A percentile compares a stretch with the other conserved stretches of the same genome.
These are phyloP conservation scores for Pemphredon lugubris DNA, from an alignment of 2,888 invertebrate genomes.

Conservation along the genomic window DNA sequence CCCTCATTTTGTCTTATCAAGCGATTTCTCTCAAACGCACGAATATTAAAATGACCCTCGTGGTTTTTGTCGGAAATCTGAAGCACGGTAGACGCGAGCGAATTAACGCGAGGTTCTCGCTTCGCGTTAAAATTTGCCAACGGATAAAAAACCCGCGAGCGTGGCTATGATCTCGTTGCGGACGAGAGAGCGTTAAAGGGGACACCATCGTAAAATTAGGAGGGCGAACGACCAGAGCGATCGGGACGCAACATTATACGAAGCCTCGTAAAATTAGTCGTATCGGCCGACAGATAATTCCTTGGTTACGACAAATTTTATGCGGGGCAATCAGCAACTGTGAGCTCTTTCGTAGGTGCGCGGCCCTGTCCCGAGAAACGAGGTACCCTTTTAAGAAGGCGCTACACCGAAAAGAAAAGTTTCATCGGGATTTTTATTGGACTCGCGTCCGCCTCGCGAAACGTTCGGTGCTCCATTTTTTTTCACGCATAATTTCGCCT, in stretches of 20 bases:
- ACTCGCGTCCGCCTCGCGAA: neutral
- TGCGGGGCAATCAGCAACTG: conserved; percentile 30
- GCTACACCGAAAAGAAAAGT: conserved; percentile 18
- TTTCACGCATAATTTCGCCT: neutral
- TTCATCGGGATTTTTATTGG: neutral
- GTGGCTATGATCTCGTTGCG: conserved; percentile 31
- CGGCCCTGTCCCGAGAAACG: conserved; percentile 10
- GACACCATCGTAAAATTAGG: conserved; percentile 58
- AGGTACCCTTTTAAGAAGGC: neutral
- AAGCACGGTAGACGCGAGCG: neutral
- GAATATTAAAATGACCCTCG: too few species aligned
- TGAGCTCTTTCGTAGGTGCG: conserved; percentile 5
- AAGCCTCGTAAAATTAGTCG: conserved; percentile 52
- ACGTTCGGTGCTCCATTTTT: neutral
- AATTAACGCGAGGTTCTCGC: neutral
- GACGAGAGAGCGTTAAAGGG: conserved; percentile 18
- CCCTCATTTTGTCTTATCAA: too few species aligned
- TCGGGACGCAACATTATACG: conserved; percentile 22
- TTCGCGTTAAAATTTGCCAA: neutral
- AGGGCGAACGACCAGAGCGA: conserved; percentile 21
- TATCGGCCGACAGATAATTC: conserved; percentile 49
- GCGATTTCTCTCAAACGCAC: too few species aligned
- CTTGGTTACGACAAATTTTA: conserved; percentile 54
- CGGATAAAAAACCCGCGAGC: conserved; percentile 30
- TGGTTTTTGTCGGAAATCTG: too few species aligned